Evolutionary conservation across 2,797 vertebrate genomes (phyloP).

Genomic region (Chrysocyon brachyurus): DNA sequence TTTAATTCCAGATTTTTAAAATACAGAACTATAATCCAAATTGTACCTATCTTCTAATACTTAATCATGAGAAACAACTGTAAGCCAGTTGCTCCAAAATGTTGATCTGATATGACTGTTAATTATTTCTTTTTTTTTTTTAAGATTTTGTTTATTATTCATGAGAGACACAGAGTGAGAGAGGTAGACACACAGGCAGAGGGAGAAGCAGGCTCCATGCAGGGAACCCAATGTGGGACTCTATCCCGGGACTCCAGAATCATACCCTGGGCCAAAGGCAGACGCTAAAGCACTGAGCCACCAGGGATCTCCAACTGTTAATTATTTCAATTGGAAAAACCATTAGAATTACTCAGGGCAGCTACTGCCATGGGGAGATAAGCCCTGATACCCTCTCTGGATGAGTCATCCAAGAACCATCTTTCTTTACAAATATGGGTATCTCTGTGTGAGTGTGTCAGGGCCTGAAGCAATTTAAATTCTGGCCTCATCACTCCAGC

Average conservation of each 20-base stretch:
- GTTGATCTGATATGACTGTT: neutral
- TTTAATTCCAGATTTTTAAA: constrained; percentile 48
- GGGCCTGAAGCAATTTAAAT: neutral
- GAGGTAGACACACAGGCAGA: no score
- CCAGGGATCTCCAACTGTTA: neutral
- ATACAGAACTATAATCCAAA: neutral
- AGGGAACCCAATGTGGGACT: no score
- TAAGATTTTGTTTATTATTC: no score
- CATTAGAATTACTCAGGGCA: neutral
- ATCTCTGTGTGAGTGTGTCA: neutral
- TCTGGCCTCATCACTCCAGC: neutral
- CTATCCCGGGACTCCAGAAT: no score
- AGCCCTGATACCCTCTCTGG: neutral
- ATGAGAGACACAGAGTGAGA: no score
- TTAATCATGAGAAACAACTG: neutral
- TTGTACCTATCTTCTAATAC: neutral
- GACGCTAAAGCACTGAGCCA: no score
- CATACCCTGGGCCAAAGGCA: no score
- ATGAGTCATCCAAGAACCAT: neutral
- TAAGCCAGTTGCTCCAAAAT: neutral
- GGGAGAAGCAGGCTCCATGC: no score
- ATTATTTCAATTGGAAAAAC: neutral
- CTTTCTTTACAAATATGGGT: neutral
- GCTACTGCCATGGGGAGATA: neutral
- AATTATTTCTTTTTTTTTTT: neutral